Evolutionary conservation across 2,888 invertebrate species (phyloP).

Genomic region (Pilophorus perplexus): DNA sequence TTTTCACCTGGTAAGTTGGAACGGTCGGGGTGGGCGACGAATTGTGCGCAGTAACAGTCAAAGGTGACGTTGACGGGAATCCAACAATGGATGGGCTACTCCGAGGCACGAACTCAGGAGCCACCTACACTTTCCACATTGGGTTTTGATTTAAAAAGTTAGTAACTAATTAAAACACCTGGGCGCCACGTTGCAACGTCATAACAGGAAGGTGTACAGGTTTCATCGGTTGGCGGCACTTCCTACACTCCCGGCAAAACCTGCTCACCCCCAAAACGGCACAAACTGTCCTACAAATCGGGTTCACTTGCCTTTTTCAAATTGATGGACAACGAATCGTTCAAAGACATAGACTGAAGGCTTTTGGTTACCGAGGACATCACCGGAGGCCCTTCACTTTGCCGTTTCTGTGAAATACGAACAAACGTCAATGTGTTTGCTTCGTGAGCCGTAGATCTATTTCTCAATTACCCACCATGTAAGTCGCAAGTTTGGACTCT

Average conservation of each 20-base stretch:
- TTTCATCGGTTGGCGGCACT: too few relatives aligned
- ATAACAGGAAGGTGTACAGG: not conserved
- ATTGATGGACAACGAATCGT: conserved; percentile 52
- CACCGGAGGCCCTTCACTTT: conserved; percentile 51
- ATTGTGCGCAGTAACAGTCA: conserved; percentile 48
- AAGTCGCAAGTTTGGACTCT: conserved; percentile 80
- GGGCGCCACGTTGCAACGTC: not conserved
- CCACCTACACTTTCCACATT: conserved; percentile 8
- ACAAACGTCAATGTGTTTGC: not conserved
- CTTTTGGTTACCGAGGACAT: conserved; percentile 53
- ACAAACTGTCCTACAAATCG: not conserved
- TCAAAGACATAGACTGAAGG: conserved; percentile 52
- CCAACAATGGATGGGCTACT: conserved; percentile 42
- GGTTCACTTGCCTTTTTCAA: conserved; percentile 55
- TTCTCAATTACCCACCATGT: conserved; percentile 62
- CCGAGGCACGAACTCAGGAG: conserved; percentile 29
- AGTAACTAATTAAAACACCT: too few relatives aligned
- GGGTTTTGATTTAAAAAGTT: too few relatives aligned
- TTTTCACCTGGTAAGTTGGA: conserved; percentile 48
- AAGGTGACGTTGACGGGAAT: conserved; percentile 42
- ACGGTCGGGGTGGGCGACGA: conserved; percentile 53
- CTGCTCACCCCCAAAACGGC: not conserved
- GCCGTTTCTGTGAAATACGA: conserved; percentile 47
- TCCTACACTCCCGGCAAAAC: too few relatives aligned
- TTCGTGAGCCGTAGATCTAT: too few relatives aligned